Percentiles rank a stretch among this genome's conserved stretches.
phyloP scores from a whole-genome alignment of 2,113 vertebrate genomes.

The Semicossyphus pulcher region DNA sequence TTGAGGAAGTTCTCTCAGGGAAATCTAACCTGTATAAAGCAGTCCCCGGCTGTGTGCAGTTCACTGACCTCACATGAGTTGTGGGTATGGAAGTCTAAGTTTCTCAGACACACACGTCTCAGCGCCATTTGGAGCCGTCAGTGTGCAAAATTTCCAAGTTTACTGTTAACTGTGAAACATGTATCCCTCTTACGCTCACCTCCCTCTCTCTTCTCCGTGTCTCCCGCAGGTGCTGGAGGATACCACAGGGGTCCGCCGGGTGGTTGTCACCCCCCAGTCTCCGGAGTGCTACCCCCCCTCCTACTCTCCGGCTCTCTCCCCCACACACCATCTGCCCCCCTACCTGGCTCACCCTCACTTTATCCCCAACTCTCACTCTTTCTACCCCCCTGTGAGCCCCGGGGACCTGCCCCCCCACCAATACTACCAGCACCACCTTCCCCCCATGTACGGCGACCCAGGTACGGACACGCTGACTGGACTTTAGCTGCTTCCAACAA shows the following conservation, averaged over 20 bases:
- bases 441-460: constrained; percentile 93
- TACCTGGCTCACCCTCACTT: constrained; percentile 95
- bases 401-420: constrained; percentile 95
- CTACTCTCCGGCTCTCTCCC: constrained; percentile 95
- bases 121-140: constrained; percentile 2
- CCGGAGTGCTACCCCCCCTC: constrained; percentile 96
- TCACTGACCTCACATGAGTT: constrained; percentile 2
- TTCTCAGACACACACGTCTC: neutral
- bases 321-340: constrained; percentile 93
- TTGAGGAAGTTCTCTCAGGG: too few relatives aligned
- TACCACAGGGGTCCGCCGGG: constrained; percentile 94
- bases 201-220: neutral
- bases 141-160: neutral
- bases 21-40: too few relatives aligned
- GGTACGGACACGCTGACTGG: constrained; percentile 79
- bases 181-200: neutral
- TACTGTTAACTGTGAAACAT: neutral
- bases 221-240: constrained; percentile 93
- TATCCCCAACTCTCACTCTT: constrained; percentile 95
- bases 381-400: constrained; percentile 95
- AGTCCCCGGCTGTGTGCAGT: neutral
- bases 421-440: constrained; percentile 95
- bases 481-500: neutral
- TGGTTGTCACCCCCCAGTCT: constrained; percentile 97
- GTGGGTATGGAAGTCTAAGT: neutral